These are phyloP conservation scores for Danaus melanippus DNA, from an alignment of 1,140 invertebrate species.

Conservation along the genomic window DNA sequence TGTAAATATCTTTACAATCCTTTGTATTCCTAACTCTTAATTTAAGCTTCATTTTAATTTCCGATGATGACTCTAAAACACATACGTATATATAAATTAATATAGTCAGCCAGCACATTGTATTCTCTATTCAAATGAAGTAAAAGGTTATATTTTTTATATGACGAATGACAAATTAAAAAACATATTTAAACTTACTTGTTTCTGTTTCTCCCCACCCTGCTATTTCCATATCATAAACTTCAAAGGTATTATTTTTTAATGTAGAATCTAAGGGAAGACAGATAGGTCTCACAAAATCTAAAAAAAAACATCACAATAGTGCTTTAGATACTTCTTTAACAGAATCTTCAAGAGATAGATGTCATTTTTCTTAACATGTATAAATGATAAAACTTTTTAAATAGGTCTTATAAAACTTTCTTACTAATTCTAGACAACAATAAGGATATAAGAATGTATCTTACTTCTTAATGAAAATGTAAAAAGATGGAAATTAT, in stretches of 20 bases:
- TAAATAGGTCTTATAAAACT: no score
- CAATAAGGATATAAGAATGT: no score
- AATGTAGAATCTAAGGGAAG: constrained; percentile 74
- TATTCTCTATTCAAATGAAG: no score
- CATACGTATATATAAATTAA: constrained; percentile 5
- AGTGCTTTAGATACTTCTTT: no score
- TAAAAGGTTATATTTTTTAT: no score
- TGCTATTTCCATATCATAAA: constrained; percentile 77
- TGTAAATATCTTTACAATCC: constrained; percentile 65
- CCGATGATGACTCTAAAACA: constrained; percentile 55
- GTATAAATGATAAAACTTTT: no score
- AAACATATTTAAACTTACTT: constrained; percentile 49
- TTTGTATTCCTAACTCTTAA: constrained; percentile 61
- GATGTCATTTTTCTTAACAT: no score
- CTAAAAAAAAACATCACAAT: constrained; percentile 29
- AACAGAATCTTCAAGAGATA: no score
- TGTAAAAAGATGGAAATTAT: no score
- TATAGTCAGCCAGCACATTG: no score
- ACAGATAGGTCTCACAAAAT: constrained; percentile 86
- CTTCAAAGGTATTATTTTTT: constrained; percentile 58
- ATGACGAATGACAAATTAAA: no score
- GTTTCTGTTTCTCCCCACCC: constrained; percentile 88
- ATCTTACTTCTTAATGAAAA: neutral
- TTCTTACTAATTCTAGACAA: no score
- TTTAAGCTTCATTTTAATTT: constrained; percentile 71